Conservation (phyloP, 2,797 vertebrate genomes). For the Gobionotothen gibberifrons region DNA sequence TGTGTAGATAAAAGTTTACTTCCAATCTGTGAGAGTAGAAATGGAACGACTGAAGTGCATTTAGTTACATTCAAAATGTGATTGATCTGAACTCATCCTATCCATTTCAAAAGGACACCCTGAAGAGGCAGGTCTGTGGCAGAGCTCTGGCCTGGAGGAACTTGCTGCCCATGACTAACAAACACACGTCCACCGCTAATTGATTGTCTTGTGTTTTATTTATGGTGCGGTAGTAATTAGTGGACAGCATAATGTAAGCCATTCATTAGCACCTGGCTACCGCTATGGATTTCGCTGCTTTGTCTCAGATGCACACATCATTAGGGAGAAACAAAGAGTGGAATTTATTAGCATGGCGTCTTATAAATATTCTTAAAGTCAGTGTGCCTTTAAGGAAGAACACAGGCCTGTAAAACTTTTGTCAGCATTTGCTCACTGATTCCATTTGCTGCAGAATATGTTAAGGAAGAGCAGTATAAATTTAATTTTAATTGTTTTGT, state of each 20-base stretch:
- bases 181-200: constrained; percentile 85
- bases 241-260: constrained; percentile 87
- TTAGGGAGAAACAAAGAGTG: constrained; percentile 86
- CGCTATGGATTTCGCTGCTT: constrained; percentile 87
- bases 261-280: constrained; percentile 88
- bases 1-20: constrained; percentile 78
- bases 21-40: constrained; percentile 72
- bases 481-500: constrained; percentile 99
- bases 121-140: constrained; percentile 74
- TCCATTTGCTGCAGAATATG: constrained; percentile 97
- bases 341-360: constrained; percentile 85
- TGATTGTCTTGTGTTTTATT: constrained; percentile 90
- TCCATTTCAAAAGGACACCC: constrained; percentile 75
- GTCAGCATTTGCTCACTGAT: constrained; percentile 93
- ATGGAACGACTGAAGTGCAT: constrained; percentile 73
- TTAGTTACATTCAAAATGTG: constrained; percentile 74
- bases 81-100: constrained; percentile 77
- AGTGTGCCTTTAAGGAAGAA: constrained; percentile 89
- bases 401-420: constrained; percentile 91
- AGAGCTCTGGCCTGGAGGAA: constrained; percentile 78
- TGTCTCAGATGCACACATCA: constrained; percentile 86
- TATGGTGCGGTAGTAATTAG: constrained; percentile 88
- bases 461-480: constrained; percentile 98
- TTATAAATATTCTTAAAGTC: constrained; percentile 87
- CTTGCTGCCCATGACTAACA: constrained; percentile 82